Percentiles rank a stretch among this genome's conserved stretches.
Conservation (phyloP, 2,888 invertebrate genomes). For the Eubasilissa splendida region DNA sequence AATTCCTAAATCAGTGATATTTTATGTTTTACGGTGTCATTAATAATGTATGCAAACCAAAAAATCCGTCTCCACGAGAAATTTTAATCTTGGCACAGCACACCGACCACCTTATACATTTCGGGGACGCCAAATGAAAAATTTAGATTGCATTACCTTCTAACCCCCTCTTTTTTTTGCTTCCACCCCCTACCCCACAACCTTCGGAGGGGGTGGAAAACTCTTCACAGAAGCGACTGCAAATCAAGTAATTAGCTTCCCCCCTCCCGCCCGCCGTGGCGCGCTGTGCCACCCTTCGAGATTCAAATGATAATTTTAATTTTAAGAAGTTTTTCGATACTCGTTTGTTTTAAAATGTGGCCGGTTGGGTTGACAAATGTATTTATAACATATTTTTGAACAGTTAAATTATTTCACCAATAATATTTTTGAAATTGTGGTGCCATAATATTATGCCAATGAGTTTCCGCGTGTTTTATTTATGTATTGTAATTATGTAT, state of each 20-base stretch:
- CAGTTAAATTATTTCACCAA: too few relatives aligned
- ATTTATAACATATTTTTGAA: too few relatives aligned
- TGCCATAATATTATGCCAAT: too few relatives aligned
- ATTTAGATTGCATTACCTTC: conserved; percentile 70
- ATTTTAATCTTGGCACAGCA: conserved; percentile 61
- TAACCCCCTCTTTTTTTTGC: conserved; percentile 48
- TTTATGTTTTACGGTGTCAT: conserved; percentile 7
- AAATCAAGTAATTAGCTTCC: conserved; percentile 71
- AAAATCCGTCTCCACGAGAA: conserved; percentile 24
- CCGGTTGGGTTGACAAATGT: background rate
- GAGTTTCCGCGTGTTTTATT: too few relatives aligned
- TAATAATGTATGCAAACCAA: conserved; percentile 48
- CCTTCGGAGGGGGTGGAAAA: conserved; percentile 63
- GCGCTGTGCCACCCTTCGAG: conserved; percentile 29
- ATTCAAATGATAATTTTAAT: conserved; percentile 50
- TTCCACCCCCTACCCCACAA: conserved; percentile 22
- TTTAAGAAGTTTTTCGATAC: conserved; percentile 34
- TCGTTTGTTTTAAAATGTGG: conserved; percentile 22
- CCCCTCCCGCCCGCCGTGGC: conserved; percentile 60
- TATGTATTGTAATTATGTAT: too few relatives aligned
- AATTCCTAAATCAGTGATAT: background rate
- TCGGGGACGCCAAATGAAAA: conserved; percentile 65
- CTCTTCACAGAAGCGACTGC: conserved; percentile 67
- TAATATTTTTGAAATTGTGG: too few relatives aligned
- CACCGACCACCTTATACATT: conserved; percentile 46